Conservation (phyloP, 2,113 vertebrate species). For the Lonchura striata region DNA sequence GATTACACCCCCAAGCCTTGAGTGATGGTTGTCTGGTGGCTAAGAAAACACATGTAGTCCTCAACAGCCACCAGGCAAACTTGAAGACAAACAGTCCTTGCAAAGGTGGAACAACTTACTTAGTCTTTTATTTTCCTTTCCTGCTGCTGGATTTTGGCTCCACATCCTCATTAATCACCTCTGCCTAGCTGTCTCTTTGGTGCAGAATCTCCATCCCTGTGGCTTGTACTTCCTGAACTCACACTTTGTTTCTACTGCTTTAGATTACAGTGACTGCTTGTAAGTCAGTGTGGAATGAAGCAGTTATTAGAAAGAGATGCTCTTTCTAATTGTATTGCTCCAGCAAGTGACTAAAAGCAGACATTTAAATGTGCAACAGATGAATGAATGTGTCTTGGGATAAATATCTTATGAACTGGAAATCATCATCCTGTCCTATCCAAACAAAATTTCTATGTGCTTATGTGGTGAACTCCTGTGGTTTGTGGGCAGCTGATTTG, state of each 20-base stretch:
- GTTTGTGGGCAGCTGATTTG: constrained; percentile 56
- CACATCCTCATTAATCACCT: neutral
- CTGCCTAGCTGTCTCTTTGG: neutral
- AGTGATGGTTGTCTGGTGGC: neutral
- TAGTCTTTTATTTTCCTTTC: neutral
- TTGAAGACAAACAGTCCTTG: neutral
- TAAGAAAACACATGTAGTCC: neutral
- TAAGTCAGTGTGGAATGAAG: constrained; percentile 24
- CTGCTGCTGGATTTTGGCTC: neutral
- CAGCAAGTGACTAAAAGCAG: constrained; percentile 50
- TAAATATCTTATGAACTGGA: constrained; percentile 54
- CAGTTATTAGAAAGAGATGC: constrained; percentile 55
- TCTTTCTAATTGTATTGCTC: constrained; percentile 22
- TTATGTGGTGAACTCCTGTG: constrained; percentile 56
- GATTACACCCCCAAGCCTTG: neutral
- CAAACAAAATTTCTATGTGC: constrained; percentile 52
- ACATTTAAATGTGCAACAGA: constrained; percentile 56
- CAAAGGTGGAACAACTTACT: neutral
- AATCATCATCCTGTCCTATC: constrained; percentile 51
- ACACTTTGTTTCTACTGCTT: constrained; percentile 55
- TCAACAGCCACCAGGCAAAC: neutral
- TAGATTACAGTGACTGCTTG: constrained; percentile 39
- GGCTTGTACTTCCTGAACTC: constrained; percentile 28
- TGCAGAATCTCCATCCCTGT: constrained; percentile 2
- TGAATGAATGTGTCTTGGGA: constrained; percentile 61